Conservation (phyloP, 2,797 vertebrate genomes). For the Ptychadena robeensis region DNA sequence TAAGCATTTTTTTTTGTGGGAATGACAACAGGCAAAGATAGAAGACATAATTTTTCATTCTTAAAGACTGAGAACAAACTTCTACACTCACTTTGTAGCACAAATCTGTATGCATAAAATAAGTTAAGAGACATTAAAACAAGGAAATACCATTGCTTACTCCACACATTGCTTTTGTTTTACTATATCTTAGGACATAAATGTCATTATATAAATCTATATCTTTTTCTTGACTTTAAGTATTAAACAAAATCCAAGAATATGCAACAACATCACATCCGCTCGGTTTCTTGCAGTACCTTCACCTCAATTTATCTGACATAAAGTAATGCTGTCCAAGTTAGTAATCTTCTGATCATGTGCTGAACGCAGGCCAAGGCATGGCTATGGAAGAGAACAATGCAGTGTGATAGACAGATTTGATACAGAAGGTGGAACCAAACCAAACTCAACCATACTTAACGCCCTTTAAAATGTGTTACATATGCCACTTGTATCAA, state of each 20-base stretch:
- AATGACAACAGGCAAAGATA: too few relatives aligned
- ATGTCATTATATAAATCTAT: not conserved
- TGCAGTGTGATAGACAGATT: constrained; percentile 64
- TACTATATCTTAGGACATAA: too few relatives aligned
- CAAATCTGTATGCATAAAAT: too few relatives aligned
- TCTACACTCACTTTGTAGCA: too few relatives aligned
- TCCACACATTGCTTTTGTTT: too few relatives aligned
- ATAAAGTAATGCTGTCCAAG: constrained; percentile 24
- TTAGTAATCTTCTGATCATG: constrained; percentile 34
- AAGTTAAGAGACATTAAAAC: too few relatives aligned
- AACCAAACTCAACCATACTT: not conserved
- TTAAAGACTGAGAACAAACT: too few relatives aligned
- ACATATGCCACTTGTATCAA: not conserved
- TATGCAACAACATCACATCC: not conserved
- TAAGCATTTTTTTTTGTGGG: too few relatives aligned
- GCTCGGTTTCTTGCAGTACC: not conserved
- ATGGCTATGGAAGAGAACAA: constrained; percentile 19
- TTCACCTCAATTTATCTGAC: not conserved
- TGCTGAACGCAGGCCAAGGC: constrained; percentile 22
- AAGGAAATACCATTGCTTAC: too few relatives aligned
- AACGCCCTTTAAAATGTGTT: not conserved
- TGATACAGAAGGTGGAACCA: constrained; percentile 10
- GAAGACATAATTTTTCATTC: too few relatives aligned
- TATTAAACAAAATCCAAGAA: not conserved
- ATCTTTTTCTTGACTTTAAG: too few relatives aligned